Evolutionary conservation across 2,888 invertebrate species (phyloP), one percentile per base, ranked within the genome.

Genomic region (Timema podura): DNA sequence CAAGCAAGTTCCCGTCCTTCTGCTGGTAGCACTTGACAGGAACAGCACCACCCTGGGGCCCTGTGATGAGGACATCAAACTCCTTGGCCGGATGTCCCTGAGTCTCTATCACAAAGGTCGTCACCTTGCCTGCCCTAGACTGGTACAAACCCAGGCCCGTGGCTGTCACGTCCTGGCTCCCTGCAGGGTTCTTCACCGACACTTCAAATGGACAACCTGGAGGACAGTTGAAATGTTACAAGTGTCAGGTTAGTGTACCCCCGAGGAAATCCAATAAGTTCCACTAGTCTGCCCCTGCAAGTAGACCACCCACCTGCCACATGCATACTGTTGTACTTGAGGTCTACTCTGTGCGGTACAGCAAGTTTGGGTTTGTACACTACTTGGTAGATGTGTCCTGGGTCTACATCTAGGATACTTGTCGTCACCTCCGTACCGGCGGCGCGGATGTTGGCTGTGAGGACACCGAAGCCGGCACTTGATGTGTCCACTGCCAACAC

Each of bases 1-100:
- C 98, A 79, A 96, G 90, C 70, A 97, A 85, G 78, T 96, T 91
- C 2, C 98, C 98, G 73, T 97, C 96, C 78, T 97, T 94, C 73
- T 98, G 98, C 79, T 96, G 96, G 81, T 96, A 96, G 79, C 98
- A 97, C 71, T 96, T 82, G 0, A 98, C 95, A 0, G 95, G 94
- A 59, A 96, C 85, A 0, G 93, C 92, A 74, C 89, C 86, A 0
- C 91, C 88, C 8, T 90, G 89, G 0, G 91, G 92, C 0, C 92
- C 92, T 0, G 92, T 92, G 1, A 93, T 91, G 0, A 96, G 92
- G 0, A 96, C 95, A 80, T 96, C 96, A 79, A 96, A 95, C 79
- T 95, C 95, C 70, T 95, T 85, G 1, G 92, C 92, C 2, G 92
- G 89, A 65, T 91, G 85, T 6, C 94, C 93, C 8, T 93, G 85